phyloP scores from a whole-genome alignment of 2,797 vertebrate genomes.

The Hephaestus fuliginosus region DNA sequence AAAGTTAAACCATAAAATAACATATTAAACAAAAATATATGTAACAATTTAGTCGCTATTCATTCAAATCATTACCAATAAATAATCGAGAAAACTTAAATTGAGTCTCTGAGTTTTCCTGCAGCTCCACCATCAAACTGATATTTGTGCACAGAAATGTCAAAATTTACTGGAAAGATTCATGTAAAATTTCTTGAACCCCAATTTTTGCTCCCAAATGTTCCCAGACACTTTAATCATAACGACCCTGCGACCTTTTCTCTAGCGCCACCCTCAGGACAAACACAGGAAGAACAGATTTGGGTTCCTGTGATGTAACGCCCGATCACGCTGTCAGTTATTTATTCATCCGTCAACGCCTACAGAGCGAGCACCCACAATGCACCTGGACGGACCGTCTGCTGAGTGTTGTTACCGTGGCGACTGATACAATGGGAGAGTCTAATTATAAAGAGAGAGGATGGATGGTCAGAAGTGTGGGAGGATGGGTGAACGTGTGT shows the following conservation, averaged over 20 bases:
- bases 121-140: not conserved
- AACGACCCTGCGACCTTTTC: not conserved
- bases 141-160: not conserved
- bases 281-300: not conserved
- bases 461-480: conserved; percentile 12
- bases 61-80: not conserved
- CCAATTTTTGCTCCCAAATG: not conserved
- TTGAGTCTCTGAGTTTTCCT: not conserved
- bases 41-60: not conserved
- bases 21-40: not conserved
- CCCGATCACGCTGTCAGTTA: not conserved
- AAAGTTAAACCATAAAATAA: not conserved
- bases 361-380: conserved; percentile 57
- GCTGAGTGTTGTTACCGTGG: conserved; percentile 52
- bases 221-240: not conserved
- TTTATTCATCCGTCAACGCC: not conserved
- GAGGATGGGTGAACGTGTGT: conserved; percentile 23
- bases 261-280: not conserved
- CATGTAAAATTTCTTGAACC: not conserved
- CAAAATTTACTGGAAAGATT: not conserved
- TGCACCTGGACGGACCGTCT: conserved; percentile 60
- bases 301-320: conserved; percentile 2
- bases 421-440: conserved; percentile 52
- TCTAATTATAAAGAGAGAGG: conserved; percentile 54
- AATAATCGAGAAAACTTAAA: not conserved